Evolutionary conservation across 1,140 invertebrate species (phyloP).

Genomic region (Cepaea nemoralis): DNA sequence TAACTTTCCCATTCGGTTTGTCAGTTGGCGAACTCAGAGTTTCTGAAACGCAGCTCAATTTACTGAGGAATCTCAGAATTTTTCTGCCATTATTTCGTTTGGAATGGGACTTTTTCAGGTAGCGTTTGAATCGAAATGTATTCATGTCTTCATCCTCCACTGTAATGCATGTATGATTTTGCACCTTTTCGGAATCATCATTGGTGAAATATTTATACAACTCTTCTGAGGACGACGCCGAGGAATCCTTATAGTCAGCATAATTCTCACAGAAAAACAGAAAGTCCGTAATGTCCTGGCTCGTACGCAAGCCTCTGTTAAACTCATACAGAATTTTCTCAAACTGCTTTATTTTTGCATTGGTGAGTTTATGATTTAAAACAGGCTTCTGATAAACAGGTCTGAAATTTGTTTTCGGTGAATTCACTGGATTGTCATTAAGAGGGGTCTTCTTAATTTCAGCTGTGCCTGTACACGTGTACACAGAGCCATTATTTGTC

Average conservation of each 20-base stretch:
- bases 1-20: background rate
- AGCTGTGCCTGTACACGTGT: slow-evolving; percentile 37
- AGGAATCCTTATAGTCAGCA: too few species aligned
- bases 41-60: slow-evolving; percentile 37
- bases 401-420: background rate
- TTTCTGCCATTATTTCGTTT: slow-evolving; percentile 32
- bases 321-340: slow-evolving; percentile 22
- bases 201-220: slow-evolving; percentile 41
- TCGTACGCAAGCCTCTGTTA: background rate
- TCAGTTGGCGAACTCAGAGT: background rate
- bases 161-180: slow-evolving; percentile 42
- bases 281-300: background rate
- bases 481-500: slow-evolving; percentile 38
- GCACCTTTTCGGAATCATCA: slow-evolving; percentile 39
- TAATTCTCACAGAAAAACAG: background rate
- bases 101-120: slow-evolving; percentile 42
- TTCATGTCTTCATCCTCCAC: slow-evolving; percentile 37
- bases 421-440: background rate
- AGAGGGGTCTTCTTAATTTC: slow-evolving; percentile 25
- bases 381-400: background rate
- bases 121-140: slow-evolving; percentile 41
- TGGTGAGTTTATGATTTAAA: background rate
- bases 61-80: slow-evolving; percentile 27
- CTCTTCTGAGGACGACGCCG: background rate
- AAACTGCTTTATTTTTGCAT: background rate